A percentile compares a stretch with the other conserved stretches of the same genome.
These are phyloP conservation scores for Colletes collaris DNA, from an alignment of 2,888 invertebrate species.

Conservation along the genomic window DNA sequence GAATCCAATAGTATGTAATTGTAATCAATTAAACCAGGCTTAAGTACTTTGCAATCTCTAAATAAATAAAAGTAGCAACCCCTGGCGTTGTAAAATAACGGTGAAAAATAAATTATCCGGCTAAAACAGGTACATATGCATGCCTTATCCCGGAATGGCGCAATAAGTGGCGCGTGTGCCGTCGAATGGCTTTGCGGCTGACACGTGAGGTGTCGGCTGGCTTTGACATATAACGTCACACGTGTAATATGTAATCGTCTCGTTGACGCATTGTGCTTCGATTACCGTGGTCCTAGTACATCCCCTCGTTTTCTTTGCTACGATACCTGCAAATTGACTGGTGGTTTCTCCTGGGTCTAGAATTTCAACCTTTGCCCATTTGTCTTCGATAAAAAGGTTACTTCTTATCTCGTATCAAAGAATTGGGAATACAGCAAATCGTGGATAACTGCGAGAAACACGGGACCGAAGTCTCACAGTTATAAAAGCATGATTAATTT, in stretches of 20 bases:
- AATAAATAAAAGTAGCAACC: too few species aligned
- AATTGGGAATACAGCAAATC: too few species aligned
- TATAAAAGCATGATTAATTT: too few species aligned
- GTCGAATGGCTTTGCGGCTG: conserved; percentile 74
- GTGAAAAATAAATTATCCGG: conserved; percentile 49
- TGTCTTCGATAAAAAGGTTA: too few species aligned
- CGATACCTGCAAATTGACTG: not conserved
- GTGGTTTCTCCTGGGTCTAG: not conserved
- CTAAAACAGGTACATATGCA: conserved; percentile 41
- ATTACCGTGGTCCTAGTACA: conserved; percentile 36
- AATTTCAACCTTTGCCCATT: too few species aligned
- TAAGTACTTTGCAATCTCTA: too few species aligned
- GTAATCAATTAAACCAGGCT: too few species aligned
- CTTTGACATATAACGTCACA: conserved; percentile 73
- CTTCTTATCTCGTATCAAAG: too few species aligned
- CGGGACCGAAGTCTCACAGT: too few species aligned
- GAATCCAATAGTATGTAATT: too few species aligned
- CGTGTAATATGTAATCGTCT: conserved; percentile 73
- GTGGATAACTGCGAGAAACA: too few species aligned
- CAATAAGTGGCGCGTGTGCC: conserved; percentile 76
- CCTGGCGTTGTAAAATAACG: too few species aligned
- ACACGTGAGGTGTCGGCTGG: conserved; percentile 69
- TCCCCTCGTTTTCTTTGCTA: not conserved
- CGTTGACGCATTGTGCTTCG: conserved; percentile 68
- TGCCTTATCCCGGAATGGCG: conserved; percentile 40